Evolutionary conservation across 2,113 vertebrate species (phyloP).

Genomic region (Hemiscyllium ocellatum): DNA sequence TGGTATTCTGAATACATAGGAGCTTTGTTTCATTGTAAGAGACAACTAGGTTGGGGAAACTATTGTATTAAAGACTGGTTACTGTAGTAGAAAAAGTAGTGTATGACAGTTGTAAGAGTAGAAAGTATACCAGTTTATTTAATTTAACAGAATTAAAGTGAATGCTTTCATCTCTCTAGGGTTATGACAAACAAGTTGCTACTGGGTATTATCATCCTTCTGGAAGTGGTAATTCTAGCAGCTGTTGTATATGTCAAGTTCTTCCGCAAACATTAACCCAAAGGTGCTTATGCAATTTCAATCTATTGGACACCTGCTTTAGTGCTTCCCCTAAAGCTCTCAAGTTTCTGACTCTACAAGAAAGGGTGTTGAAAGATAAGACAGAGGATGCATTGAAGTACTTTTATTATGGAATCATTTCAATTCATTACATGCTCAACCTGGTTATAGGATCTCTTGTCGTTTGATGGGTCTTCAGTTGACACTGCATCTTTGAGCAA

Average conservation of each 20-base stretch:
- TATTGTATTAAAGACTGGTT: no score
- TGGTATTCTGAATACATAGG: no score
- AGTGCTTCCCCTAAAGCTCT: background rate
- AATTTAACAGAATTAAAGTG: background rate
- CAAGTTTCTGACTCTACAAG: background rate
- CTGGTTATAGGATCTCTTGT: background rate
- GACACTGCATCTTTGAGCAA: background rate
- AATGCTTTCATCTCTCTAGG: conserved; percentile 51
- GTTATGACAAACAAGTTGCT: conserved; percentile 87
- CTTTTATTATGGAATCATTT: background rate
- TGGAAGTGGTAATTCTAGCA: conserved; percentile 83
- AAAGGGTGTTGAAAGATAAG: background rate
- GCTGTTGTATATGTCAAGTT: conserved; percentile 88
- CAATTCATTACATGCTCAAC: background rate
- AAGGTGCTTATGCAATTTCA: background rate
- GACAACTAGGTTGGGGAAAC: no score
- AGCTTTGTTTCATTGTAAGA: no score
- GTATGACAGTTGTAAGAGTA: background rate
- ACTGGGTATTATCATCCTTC: conserved; percentile 76
- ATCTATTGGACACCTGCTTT: background rate
- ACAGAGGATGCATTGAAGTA: background rate
- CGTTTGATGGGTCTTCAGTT: background rate
- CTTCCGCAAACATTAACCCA: conserved; percentile 59
- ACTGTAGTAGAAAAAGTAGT: no score
- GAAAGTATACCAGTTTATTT: background rate